A percentile compares a stretch with the other conserved stretches of the same genome.
Conservation (phyloP, 2,113 vertebrate genomes). For the Panthera uncia region DNA sequence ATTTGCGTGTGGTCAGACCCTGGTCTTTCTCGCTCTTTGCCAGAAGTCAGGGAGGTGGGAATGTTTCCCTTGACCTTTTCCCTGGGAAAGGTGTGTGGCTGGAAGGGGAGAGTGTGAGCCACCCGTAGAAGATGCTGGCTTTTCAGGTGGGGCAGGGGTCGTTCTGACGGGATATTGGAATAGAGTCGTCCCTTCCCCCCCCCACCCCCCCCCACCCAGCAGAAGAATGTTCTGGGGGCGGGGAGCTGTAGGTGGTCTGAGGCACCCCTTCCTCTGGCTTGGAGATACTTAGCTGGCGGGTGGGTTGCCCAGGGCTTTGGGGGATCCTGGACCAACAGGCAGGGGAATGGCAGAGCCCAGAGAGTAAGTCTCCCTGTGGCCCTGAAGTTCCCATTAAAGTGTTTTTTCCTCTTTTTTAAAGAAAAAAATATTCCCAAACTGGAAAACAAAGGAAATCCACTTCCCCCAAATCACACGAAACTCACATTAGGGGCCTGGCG, state of each 20-base stretch:
- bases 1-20: background rate
- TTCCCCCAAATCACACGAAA: slow-evolving; percentile 88
- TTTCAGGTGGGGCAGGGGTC: background rate
- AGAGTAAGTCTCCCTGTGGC: slow-evolving; percentile 53
- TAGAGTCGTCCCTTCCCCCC: background rate
- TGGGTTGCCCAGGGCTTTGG: background rate
- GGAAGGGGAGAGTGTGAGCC: background rate
- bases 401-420: slow-evolving; percentile 83
- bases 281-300: background rate
- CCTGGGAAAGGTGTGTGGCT: background rate
- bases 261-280: background rate
- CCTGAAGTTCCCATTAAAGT: slow-evolving; percentile 83
- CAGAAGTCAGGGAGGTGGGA: background rate
- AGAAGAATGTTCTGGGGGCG: background rate
- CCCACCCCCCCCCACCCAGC: too few species aligned
- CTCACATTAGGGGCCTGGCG: slow-evolving; percentile 86
- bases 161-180: background rate
- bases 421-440: slow-evolving; percentile 80
- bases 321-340: background rate
- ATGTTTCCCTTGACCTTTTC: background rate
- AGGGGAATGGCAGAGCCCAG: background rate
- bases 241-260: background rate
- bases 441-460: slow-evolving; percentile 87
- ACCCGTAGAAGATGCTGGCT: background rate
- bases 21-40: background rate